A percentile compares a stretch with the other conserved stretches of the same genome.
These are phyloP conservation scores for Mycalesis mineus DNA, from an alignment of 2,888 invertebrate species.

Conservation along the genomic window DNA sequence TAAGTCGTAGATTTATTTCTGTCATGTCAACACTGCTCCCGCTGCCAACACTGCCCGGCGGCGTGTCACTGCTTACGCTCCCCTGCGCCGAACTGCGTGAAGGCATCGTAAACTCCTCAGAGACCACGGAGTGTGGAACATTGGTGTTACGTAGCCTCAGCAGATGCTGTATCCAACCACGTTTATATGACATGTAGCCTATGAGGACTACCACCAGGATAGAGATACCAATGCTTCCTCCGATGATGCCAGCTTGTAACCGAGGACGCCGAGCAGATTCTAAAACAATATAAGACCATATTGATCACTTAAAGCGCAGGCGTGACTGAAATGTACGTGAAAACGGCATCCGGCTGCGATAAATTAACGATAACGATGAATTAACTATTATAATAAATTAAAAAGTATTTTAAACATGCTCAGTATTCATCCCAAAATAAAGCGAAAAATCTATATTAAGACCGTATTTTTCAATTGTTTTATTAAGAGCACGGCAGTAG, in stretches of 20 bases:
- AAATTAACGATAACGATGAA: no score
- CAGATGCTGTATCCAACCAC: conserved; percentile 19
- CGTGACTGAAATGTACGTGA: no score
- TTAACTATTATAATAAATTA: no score
- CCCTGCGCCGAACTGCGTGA: neutral
- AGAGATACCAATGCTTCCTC: conserved; percentile 43
- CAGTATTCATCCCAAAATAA: no score
- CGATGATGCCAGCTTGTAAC: conserved; percentile 50
- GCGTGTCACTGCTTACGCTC: conserved; percentile 6
- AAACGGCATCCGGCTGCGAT: no score
- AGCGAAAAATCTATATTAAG: no score
- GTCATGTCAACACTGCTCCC: neutral
- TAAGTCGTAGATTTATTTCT: neutral
- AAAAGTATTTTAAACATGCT: no score
- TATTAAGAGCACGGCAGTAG: no score
- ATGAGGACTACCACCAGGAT: conserved; percentile 39
- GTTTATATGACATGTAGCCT: conserved; percentile 41
- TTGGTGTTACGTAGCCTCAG: neutral
- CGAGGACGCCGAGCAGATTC: conserved; percentile 17
- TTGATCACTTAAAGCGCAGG: no score
- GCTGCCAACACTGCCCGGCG: neutral
- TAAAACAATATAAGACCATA: conserved; percentile 22
- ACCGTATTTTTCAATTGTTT: no score
- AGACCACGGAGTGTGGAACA: neutral
- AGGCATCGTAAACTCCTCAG: conserved; percentile 8